Percentiles rank a stretch among this genome's conserved stretches.
Conservation (phyloP, 1,140 invertebrate genomes). For the Drosophila mayri region DNA sequence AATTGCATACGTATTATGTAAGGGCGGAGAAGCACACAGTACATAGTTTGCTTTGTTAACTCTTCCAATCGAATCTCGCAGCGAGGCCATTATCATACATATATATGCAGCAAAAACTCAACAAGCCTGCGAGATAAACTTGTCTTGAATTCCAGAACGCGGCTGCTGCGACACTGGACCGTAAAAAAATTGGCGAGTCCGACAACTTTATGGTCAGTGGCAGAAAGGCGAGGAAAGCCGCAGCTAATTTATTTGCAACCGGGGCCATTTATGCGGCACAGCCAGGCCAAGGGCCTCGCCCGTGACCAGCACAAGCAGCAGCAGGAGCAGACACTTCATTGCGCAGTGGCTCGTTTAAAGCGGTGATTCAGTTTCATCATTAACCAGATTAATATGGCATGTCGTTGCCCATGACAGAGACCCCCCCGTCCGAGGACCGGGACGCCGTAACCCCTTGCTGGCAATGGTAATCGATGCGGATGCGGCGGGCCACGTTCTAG, state of each 20-base stretch:
- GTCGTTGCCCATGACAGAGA: conserved; percentile 57
- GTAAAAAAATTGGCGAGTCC: conserved; percentile 19
- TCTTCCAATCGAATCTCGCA: conserved; percentile 1
- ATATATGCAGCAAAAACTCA: conserved; percentile 31
- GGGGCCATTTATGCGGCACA: conserved; percentile 63
- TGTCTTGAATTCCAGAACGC: conserved; percentile 56
- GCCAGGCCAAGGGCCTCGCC: conserved; percentile 3
- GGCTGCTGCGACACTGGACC: not conserved
- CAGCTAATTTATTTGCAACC: conserved; percentile 81
- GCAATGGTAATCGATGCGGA: conserved; percentile 63
- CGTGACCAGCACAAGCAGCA: conserved; percentile 4
- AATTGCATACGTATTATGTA: not conserved
- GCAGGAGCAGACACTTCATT: conserved; percentile 55
- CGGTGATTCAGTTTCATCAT: conserved; percentile 85
- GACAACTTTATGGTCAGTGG: conserved; percentile 72
- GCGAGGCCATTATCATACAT: conserved; percentile 29
- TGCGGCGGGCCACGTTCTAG: conserved; percentile 42
- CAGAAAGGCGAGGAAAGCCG: conserved; percentile 59
- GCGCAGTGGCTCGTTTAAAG: conserved; percentile 83
- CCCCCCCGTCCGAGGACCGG: conserved; percentile 8
- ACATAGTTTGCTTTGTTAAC: conserved; percentile 4
- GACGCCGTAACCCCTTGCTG: conserved; percentile 27
- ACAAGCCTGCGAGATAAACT: conserved; percentile 53
- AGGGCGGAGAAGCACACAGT: not conserved
- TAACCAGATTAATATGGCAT: conserved; percentile 84